Evolutionary conservation across 2,888 invertebrate species (phyloP).

Genomic region (Tupiocoris notatus): DNA sequence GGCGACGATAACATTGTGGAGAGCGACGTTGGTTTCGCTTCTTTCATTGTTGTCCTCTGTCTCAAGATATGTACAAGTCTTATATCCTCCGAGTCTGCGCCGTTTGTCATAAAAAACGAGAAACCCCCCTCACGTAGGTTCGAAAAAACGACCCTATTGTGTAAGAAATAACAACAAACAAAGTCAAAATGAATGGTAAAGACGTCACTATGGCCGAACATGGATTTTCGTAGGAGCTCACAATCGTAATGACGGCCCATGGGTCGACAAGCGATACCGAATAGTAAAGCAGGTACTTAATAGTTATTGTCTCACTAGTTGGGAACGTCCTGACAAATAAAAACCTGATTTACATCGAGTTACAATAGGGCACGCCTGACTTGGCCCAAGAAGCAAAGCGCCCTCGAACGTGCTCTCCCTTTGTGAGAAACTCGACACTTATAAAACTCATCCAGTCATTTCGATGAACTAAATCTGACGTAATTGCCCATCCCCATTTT

Average conservation of each 20-base stretch:
- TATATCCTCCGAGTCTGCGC: not conserved
- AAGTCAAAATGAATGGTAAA: conserved; percentile 21
- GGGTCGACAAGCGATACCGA: conserved; percentile 5
- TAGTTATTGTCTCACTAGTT: conserved; percentile 30
- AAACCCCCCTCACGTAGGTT: not conserved
- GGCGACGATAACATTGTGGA: conserved; percentile 35
- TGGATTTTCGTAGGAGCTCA: conserved; percentile 6
- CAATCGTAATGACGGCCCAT: conserved; percentile 21
- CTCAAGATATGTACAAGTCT: not conserved
- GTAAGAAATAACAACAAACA: conserved; percentile 22
- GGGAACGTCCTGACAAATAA: conserved; percentile 23
- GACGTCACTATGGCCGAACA: not conserved
- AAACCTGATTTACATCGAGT: conserved; percentile 40
- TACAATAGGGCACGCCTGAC: conserved; percentile 33
- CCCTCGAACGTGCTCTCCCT: not conserved
- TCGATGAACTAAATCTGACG: conserved; percentile 25
- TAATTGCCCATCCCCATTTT: conserved; percentile 18
- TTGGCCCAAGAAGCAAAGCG: too few species aligned
- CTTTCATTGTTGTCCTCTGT: conserved; percentile 24
- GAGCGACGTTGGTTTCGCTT: conserved; percentile 16
- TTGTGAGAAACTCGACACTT: conserved; percentile 30
- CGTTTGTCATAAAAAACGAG: not conserved
- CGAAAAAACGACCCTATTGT: conserved; percentile 5
- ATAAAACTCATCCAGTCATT: not conserved
- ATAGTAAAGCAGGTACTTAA: conserved; percentile 28